Evolutionary conservation across 2,113 vertebrate genomes (phyloP).

Genomic region (Saccopteryx bilineata): DNA sequence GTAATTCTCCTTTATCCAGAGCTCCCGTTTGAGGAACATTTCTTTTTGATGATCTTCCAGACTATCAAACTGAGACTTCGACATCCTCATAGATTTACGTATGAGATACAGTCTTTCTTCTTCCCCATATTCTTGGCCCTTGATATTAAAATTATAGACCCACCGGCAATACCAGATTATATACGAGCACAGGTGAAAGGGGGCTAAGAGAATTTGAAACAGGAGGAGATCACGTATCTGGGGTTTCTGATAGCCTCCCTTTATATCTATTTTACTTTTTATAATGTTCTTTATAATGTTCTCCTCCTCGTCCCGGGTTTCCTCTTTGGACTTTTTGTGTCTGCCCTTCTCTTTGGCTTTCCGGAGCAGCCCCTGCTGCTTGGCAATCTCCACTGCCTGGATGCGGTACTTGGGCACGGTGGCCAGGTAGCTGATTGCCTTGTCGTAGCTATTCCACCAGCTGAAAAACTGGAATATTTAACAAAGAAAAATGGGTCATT

Average conservation of each 20-base stretch:
- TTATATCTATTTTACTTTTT: slow-evolving; percentile 99
- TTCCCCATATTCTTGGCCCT: slow-evolving; percentile 94
- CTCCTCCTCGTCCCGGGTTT: slow-evolving; percentile 97
- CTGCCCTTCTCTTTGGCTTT: slow-evolving; percentile 96
- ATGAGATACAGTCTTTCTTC: slow-evolving; percentile 96
- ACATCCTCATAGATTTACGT: slow-evolving; percentile 97
- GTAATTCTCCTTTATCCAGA: slow-evolving; percentile 96
- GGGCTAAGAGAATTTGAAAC: slow-evolving; percentile 94
- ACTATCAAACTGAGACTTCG: slow-evolving; percentile 96
- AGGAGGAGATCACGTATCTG: slow-evolving; percentile 95
- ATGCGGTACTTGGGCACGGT: slow-evolving; percentile 98
- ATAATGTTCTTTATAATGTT: slow-evolving; percentile 98
- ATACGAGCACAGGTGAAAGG: slow-evolving; percentile 92
- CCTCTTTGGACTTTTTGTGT: slow-evolving; percentile 95
- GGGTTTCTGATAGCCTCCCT: slow-evolving; percentile 98
- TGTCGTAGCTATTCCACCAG: slow-evolving; percentile 99
- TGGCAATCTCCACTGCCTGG: slow-evolving; percentile 96
- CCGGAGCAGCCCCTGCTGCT: slow-evolving; percentile 96
- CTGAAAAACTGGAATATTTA: slow-evolving; percentile 94
- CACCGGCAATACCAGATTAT: slow-evolving; percentile 93
- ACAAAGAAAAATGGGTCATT: slow-evolving; percentile 75
- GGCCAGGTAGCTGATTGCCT: slow-evolving; percentile 96
- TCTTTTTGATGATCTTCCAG: slow-evolving; percentile 93
- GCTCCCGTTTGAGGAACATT: slow-evolving; percentile 92
- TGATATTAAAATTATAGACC: slow-evolving; percentile 95